Evolutionary conservation across 2,888 invertebrate genomes (phyloP).

Genomic region (Limnephilus marmoratus): DNA sequence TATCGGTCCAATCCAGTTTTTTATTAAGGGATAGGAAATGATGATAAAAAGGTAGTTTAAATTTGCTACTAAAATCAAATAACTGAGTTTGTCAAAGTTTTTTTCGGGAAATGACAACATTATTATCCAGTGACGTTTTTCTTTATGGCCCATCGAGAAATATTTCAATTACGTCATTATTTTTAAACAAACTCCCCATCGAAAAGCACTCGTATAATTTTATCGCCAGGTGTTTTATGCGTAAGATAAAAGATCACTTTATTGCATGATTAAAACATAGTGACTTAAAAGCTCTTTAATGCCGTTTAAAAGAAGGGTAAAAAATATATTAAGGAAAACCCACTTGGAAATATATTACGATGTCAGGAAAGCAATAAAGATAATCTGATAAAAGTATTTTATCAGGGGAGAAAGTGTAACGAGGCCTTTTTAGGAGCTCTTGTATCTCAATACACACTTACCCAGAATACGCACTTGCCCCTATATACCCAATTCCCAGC

Average conservation of each 20-base stretch:
- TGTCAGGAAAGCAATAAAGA: slow-evolving; percentile 62
- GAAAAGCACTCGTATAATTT: slow-evolving; percentile 30
- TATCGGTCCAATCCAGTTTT: neutral
- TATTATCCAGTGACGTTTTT: neutral
- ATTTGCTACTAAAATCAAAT: neutral
- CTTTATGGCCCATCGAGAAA: neutral
- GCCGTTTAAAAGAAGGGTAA: slow-evolving; percentile 38
- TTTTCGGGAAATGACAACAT: neutral
- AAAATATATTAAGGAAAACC: slow-evolving; percentile 35
- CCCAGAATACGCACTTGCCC: neutral
- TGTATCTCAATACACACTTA: slow-evolving; percentile 33
- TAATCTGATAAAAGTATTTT: slow-evolving; percentile 64
- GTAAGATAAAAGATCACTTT: slow-evolving; percentile 45
- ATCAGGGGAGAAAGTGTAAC: slow-evolving; percentile 58
- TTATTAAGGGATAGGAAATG: neutral
- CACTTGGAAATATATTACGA: slow-evolving; percentile 59
- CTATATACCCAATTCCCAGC: neutral
- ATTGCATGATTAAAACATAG: slow-evolving; percentile 46
- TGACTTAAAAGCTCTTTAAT: slow-evolving; percentile 49
- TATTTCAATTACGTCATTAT: slow-evolving; percentile 3
- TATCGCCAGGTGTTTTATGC: slow-evolving; percentile 37
- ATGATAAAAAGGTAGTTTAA: neutral
- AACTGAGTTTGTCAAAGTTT: neutral
- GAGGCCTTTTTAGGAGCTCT: slow-evolving; percentile 48
- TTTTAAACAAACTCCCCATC: slow-evolving; percentile 34